A percentile compares a stretch with the other conserved stretches of the same genome.
These are phyloP conservation scores for Aphodius granarius DNA, from an alignment of 2,888 invertebrate species.

Conservation along the genomic window DNA sequence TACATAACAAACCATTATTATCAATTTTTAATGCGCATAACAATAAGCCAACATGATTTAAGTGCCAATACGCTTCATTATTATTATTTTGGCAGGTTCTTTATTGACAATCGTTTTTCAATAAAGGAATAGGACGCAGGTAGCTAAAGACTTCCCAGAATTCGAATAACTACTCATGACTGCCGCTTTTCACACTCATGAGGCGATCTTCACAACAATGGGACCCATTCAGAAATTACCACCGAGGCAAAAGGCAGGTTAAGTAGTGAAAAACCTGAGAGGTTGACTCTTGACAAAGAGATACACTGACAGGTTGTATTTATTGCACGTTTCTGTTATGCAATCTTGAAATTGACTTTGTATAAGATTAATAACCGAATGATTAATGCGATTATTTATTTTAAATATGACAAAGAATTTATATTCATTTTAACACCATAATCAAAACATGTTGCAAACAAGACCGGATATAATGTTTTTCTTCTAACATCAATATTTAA, in stretches of 20 bases:
- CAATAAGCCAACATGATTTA: background rate
- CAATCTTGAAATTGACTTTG: background rate
- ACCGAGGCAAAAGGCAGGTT: background rate
- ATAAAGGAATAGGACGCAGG: background rate
- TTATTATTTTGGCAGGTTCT: constrained; percentile 8
- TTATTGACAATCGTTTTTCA: background rate
- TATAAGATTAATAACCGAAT: too few species aligned
- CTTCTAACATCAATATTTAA: background rate
- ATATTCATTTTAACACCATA: background rate
- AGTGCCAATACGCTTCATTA: constrained; percentile 1
- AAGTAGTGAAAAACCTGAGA: background rate
- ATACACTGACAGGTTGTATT: background rate
- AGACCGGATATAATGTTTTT: background rate
- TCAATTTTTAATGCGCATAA: background rate
- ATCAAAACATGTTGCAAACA: background rate
- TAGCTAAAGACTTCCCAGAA: constrained; percentile 2
- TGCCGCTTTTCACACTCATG: constrained; percentile 11
- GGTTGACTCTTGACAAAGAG: background rate
- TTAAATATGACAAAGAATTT: background rate
- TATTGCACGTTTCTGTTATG: background rate
- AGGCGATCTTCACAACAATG: background rate
- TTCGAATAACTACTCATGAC: background rate
- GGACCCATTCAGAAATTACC: constrained; percentile 9
- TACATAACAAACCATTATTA: background rate
- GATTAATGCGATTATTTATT: too few species aligned